Conservation (phyloP, 2,888 invertebrate genomes). For the Craniophora ligustri region DNA sequence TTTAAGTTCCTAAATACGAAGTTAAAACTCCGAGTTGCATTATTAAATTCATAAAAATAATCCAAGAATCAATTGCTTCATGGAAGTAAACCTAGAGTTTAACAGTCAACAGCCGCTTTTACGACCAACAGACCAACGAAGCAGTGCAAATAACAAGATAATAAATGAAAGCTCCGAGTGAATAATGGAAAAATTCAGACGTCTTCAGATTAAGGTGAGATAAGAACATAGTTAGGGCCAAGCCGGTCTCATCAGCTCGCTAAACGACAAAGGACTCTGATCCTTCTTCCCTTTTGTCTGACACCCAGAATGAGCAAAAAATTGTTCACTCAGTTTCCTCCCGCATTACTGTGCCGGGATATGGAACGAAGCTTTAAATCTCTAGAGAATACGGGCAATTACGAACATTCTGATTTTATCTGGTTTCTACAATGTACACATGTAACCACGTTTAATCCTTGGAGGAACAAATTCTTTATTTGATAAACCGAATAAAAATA, state of each 20-base stretch:
- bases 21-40: no score
- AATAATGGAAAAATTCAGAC: conserved; percentile 9
- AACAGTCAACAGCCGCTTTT: no score
- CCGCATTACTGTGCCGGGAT: conserved; percentile 50
- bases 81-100: no score
- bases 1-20: no score
- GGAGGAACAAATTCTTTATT: conserved; percentile 41
- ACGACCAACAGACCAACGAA: no score
- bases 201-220: conserved; percentile 42
- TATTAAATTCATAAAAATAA: no score
- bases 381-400: conserved; percentile 55
- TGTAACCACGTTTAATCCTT: conserved; percentile 32
- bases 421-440: conserved; percentile 48
- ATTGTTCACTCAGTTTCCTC: conserved; percentile 55
- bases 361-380: conserved; percentile 53
- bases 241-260: conserved; percentile 68
- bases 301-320: conserved; percentile 66
- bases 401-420: conserved; percentile 56
- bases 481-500: conserved; percentile 39
- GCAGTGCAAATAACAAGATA: background rate
- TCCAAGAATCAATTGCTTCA: no score
- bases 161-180: background rate
- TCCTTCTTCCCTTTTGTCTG: conserved; percentile 67
- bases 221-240: conserved; percentile 54
- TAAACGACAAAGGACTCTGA: conserved; percentile 73